phyloP scores from a whole-genome alignment of 2,888 invertebrate species.

The Polydrusus tereticollis region DNA sequence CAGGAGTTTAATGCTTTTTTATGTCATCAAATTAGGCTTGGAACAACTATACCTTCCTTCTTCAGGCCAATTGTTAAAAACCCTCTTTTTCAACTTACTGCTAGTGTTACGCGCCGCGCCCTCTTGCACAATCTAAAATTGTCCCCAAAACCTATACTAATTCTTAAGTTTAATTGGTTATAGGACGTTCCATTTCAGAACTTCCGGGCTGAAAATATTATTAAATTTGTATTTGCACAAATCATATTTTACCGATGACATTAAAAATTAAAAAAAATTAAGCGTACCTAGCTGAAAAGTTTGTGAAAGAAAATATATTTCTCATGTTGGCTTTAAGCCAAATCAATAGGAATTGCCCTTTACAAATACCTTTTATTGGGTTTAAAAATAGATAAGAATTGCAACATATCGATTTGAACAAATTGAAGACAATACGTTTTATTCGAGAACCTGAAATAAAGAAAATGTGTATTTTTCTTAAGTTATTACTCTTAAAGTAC shows the following conservation, averaged over 20 bases:
- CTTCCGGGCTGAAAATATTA: too few relatives aligned
- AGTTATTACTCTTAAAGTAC: too few relatives aligned
- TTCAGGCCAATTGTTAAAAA: too few relatives aligned
- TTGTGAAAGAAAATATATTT: slow-evolving; percentile 16
- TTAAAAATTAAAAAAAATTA: slow-evolving; percentile 6
- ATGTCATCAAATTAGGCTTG: too few relatives aligned
- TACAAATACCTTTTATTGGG: slow-evolving; percentile 16
- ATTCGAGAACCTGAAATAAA: neutral
- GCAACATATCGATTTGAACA: slow-evolving; percentile 10
- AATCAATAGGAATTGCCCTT: slow-evolving; percentile 12
- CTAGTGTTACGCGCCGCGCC: too few relatives aligned
- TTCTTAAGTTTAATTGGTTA: too few relatives aligned
- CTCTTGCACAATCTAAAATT: too few relatives aligned
- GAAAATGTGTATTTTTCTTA: neutral
- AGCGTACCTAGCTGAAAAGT: neutral
- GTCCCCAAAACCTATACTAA: too few relatives aligned
- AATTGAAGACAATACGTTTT: slow-evolving; percentile 1
- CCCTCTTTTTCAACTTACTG: too few relatives aligned
- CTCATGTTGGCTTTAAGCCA: slow-evolving; percentile 5
- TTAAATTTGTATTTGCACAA: neutral
- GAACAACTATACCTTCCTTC: too few relatives aligned
- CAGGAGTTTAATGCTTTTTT: too few relatives aligned
- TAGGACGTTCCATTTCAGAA: too few relatives aligned
- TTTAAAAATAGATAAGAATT: slow-evolving; percentile 24
- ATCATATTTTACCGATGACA: neutral